Evolutionary conservation across 2,888 invertebrate genomes (phyloP).

Genomic region (Hyalella azteca): DNA sequence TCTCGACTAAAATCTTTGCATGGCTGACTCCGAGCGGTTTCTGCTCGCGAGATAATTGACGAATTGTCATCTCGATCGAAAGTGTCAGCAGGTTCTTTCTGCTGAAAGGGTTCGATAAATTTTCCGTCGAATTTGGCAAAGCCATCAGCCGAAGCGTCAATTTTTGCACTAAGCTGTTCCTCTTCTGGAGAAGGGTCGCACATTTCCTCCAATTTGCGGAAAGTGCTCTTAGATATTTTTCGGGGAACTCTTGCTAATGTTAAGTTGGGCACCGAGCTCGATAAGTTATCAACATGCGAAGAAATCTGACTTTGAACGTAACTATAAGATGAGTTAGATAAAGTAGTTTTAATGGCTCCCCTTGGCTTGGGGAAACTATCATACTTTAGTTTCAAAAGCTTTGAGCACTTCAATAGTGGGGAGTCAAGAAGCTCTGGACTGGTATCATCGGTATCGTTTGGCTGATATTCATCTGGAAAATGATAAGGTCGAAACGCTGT

Average conservation of each 20-base stretch:
- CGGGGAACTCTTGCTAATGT: slow-evolving; percentile 26
- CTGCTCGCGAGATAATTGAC: not conserved
- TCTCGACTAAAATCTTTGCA: not conserved
- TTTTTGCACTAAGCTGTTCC: not conserved
- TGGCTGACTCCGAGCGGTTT: not conserved
- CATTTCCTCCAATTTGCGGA: slow-evolving; percentile 9
- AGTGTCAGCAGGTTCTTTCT: not conserved
- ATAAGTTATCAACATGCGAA: slow-evolving; percentile 4
- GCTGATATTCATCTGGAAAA: not conserved
- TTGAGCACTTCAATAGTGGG: not conserved
- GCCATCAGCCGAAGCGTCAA: not conserved
- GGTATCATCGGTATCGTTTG: slow-evolving; percentile 16
- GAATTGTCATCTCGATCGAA: not conserved
- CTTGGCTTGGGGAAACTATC: slow-evolving; percentile 15
- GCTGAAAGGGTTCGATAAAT: not conserved
- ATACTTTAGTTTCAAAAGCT: slow-evolving; percentile 1
- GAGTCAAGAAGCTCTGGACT: slow-evolving; percentile 21
- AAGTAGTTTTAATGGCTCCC: slow-evolving; percentile 13
- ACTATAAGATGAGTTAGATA: slow-evolving; percentile 9
- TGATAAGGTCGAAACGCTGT: not conserved
- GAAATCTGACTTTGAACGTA: slow-evolving; percentile 18
- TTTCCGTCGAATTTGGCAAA: slow-evolving; percentile 14
- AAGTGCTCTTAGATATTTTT: slow-evolving; percentile 8
- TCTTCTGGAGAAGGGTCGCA: slow-evolving; percentile 18
- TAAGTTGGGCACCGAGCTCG: slow-evolving; percentile 18